Evolutionary conservation across 1,140 invertebrate species (phyloP).

Genomic region (Meteorus sp.): DNA sequence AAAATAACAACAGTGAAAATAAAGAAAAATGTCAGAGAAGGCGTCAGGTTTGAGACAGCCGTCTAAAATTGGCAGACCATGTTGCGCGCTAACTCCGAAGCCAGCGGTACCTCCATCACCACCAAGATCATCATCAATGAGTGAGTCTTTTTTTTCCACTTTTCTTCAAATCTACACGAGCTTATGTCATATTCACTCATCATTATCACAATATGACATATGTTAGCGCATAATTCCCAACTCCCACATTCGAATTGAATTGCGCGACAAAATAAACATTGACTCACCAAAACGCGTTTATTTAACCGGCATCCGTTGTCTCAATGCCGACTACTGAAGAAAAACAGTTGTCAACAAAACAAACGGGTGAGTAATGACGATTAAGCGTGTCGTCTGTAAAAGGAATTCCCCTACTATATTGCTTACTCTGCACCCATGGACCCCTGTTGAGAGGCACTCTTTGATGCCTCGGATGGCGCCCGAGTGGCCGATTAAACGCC

Average conservation of each 20-base stretch:
- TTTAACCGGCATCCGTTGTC: neutral
- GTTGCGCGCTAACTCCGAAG: conserved; percentile 62
- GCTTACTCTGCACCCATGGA: neutral
- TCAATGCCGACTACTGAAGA: neutral
- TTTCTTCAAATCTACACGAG: neutral
- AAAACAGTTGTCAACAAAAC: neutral
- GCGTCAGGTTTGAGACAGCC: conserved; percentile 63
- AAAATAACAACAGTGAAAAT: no score
- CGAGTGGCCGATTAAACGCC: conserved; percentile 32
- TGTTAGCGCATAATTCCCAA: neutral
- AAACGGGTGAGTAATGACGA: conserved; percentile 13
- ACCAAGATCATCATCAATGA: conserved; percentile 49
- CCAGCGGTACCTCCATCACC: conserved; percentile 63
- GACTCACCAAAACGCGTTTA: neutral
- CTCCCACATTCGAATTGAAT: no score
- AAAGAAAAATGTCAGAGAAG: conserved; percentile 41
- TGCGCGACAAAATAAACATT: neutral
- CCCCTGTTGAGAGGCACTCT: neutral
- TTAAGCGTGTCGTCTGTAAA: conserved; percentile 14
- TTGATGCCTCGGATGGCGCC: conserved; percentile 9
- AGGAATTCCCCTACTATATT: conserved; percentile 18
- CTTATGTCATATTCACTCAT: conserved; percentile 5
- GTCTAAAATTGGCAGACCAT: conserved; percentile 65
- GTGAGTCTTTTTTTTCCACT: conserved; percentile 34
- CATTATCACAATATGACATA: neutral